Percentiles rank a stretch among this genome's conserved stretches.
phyloP scores from a whole-genome alignment of 2,113 vertebrate species.

The Rostratula benghalensis region DNA sequence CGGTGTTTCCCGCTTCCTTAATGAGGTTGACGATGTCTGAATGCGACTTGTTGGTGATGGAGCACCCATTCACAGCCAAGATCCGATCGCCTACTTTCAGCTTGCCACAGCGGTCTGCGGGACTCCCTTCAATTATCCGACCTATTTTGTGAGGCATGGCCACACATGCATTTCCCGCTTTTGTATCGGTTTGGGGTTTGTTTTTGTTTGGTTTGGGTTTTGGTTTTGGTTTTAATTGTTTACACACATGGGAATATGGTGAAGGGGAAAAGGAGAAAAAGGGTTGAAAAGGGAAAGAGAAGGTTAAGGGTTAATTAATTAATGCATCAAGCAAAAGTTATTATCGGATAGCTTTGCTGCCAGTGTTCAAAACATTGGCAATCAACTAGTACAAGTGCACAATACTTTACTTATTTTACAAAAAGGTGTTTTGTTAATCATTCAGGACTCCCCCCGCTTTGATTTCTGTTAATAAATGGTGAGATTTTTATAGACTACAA shows the following conservation, averaged over 20 bases:
- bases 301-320: conserved; percentile 88
- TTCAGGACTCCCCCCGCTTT: neutral
- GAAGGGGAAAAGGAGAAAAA: conserved; percentile 81
- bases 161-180: conserved; percentile 99
- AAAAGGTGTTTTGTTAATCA: neutral
- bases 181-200: conserved; percentile 77
- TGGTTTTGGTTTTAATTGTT: conserved; percentile 64
- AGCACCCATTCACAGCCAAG: conserved; percentile 95
- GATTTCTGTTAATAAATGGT: neutral
- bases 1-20: conserved; percentile 99
- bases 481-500: conserved; percentile 13
- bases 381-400: conserved; percentile 12
- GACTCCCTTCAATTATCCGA: conserved; percentile 98
- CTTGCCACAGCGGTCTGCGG: conserved; percentile 97
- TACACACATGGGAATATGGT: conserved; percentile 70
- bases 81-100: conserved; percentile 99
- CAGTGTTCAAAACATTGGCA: conserved; percentile 80
- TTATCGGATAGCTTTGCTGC: conserved; percentile 79
- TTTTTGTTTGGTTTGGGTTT: conserved; percentile 28
- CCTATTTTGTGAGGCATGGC: conserved; percentile 99
- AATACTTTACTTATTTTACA: neutral
- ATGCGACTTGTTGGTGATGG: conserved; percentile 99
- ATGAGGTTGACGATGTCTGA: conserved; percentile 99
- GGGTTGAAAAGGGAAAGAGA: conserved; percentile 87
- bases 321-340: conserved; percentile 86